A percentile compares a stretch with the other conserved stretches of the same genome.
Evolutionary conservation across 2,113 vertebrate species (phyloP).

Genomic region (Thamnophis sirtalis): DNA sequence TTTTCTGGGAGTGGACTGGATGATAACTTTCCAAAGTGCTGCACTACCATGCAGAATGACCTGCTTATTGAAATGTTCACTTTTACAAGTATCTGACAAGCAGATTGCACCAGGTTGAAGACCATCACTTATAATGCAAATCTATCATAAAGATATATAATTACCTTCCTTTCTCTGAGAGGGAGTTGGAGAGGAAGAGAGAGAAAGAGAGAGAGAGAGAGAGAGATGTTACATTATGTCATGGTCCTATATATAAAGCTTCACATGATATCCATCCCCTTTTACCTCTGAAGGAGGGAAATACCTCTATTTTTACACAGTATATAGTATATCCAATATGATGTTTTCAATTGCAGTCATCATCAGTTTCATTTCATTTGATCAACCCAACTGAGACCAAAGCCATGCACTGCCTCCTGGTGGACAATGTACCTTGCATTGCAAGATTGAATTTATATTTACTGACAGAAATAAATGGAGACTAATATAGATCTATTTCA

Average conservation of each 20-base stretch:
- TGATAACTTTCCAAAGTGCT: background rate
- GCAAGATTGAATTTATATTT: background rate
- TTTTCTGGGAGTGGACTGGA: too few relatives aligned
- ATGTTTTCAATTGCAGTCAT: background rate
- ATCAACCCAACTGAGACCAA: background rate
- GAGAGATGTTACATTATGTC: background rate
- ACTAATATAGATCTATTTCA: too few relatives aligned
- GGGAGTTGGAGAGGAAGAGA: too few relatives aligned
- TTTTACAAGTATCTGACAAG: background rate
- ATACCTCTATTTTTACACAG: background rate
- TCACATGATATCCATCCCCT: background rate
- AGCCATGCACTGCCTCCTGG: background rate
- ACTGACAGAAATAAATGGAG: too few relatives aligned
- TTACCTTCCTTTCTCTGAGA: background rate
- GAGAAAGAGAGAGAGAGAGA: background rate
- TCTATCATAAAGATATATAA: background rate
- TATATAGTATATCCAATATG: background rate
- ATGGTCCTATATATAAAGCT: background rate
- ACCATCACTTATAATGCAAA: background rate
- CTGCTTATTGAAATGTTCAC: background rate
- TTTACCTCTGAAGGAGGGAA: background rate
- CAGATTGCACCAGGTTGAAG: background rate
- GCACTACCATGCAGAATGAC: background rate
- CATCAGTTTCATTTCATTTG: background rate
- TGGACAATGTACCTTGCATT: background rate